Percentiles rank a stretch among this genome's conserved stretches.
Evolutionary conservation across 1,140 invertebrate genomes (phyloP).

Genomic region (Lordiphosa mommai): DNA sequence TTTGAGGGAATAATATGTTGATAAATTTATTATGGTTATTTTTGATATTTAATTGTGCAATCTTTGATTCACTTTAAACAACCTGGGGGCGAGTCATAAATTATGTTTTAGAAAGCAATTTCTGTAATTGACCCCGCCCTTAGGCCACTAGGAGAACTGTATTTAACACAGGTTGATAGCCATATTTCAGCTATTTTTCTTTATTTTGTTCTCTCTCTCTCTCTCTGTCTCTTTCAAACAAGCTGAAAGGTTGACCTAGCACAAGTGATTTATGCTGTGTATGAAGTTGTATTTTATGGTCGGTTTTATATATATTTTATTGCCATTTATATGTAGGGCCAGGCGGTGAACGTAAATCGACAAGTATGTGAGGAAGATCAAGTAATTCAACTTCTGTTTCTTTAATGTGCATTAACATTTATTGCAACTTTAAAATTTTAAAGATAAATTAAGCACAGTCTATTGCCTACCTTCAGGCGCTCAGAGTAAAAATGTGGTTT

Average conservation of each 20-base stretch:
- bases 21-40: too few species aligned
- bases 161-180: background rate
- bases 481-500: conserved; percentile 16
- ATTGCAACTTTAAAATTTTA: too few species aligned
- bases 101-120: conserved; percentile 4
- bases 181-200: conserved; percentile 4
- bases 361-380: conserved; percentile 15
- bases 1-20: too few species aligned
- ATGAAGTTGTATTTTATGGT: conserved; percentile 43
- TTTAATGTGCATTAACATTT: too few species aligned
- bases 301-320: conserved; percentile 30
- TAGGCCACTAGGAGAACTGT: background rate
- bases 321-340: conserved; percentile 16
- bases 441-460: conserved; percentile 1
- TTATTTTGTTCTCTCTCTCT: conserved; percentile 2
- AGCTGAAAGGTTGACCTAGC: conserved; percentile 12
- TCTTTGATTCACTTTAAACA: background rate
- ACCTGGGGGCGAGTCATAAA: background rate
- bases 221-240: conserved; percentile 15
- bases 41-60: background rate
- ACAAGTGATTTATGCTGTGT: conserved; percentile 42
- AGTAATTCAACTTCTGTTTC: too few species aligned
- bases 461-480: conserved; percentile 6
- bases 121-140: conserved; percentile 29
- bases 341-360: conserved; percentile 39